Evolutionary conservation across 1,140 invertebrate genomes (phyloP).

Genomic region (Hycleus phaleratus): DNA sequence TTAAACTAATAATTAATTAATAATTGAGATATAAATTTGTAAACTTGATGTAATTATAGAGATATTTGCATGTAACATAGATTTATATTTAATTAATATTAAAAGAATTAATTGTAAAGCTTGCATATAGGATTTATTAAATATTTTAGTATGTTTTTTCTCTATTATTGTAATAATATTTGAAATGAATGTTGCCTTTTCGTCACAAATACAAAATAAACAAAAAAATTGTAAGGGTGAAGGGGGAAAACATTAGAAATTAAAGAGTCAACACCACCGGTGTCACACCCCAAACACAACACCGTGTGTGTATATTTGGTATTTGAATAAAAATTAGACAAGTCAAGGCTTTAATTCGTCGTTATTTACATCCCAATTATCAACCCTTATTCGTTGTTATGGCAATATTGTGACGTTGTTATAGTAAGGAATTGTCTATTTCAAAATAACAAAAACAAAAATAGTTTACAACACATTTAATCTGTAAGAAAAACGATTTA

Average conservation of each 20-base stretch:
- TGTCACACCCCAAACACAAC: conserved; percentile 9
- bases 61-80: conserved; percentile 34
- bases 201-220: conserved; percentile 12
- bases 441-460: too few species aligned
- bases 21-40: conserved; percentile 19
- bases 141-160: conserved; percentile 35
- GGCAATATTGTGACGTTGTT: too few species aligned
- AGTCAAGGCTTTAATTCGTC: conserved; percentile 3
- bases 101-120: conserved; percentile 25
- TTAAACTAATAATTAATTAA: too few species aligned
- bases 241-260: too few species aligned
- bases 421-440: too few species aligned
- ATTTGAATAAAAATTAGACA: conserved; percentile 11
- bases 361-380: too few species aligned
- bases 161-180: conserved; percentile 3
- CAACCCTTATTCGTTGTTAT: too few species aligned
- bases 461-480: too few species aligned
- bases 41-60: conserved; percentile 30
- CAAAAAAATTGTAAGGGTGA: too few species aligned
- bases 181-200: conserved; percentile 32
- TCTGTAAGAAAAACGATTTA: too few species aligned
- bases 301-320: conserved; percentile 10
- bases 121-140: conserved; percentile 31
- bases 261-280: background rate
- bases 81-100: conserved; percentile 13